phyloP scores from a whole-genome alignment of 2,888 invertebrate species.

The Horisme vitalbata region DNA sequence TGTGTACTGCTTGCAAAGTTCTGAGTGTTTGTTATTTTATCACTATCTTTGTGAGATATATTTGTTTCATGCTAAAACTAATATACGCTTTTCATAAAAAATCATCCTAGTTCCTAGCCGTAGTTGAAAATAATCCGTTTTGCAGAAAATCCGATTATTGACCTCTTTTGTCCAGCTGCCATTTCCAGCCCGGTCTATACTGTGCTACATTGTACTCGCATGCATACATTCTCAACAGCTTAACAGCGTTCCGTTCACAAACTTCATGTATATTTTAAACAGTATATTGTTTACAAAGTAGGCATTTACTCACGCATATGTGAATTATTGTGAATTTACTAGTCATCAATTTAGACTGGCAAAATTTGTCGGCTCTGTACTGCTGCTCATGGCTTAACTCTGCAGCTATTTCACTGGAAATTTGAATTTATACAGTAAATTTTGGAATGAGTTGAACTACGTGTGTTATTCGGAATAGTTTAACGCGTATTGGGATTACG shows the following conservation, averaged over 20 bases:
- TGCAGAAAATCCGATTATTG: constrained; percentile 2
- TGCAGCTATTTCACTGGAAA: constrained; percentile 46
- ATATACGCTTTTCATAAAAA: not conserved
- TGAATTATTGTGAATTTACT: constrained; percentile 27
- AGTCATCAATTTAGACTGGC: constrained; percentile 25
- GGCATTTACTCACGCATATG: constrained; percentile 17
- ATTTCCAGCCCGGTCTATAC: not conserved
- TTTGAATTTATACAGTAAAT: constrained; percentile 41
- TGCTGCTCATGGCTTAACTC: constrained; percentile 47
- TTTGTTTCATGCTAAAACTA: not conserved
- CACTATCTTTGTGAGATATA: not conserved
- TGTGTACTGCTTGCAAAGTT: not conserved
- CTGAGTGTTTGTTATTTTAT: not conserved
- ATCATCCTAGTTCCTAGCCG: not conserved
- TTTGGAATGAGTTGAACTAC: constrained; percentile 26
- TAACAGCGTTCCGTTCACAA: constrained; percentile 1
- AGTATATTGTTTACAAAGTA: constrained; percentile 4
- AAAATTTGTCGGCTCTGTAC: constrained; percentile 36
- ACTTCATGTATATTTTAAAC: constrained; percentile 7
- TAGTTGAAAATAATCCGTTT: not conserved
- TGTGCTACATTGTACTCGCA: not conserved
- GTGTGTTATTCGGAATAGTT: constrained; percentile 25
- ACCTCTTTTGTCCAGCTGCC: constrained; percentile 5
- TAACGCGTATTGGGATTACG: constrained; percentile 26
- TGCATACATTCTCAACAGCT: constrained; percentile 9